Evolutionary conservation across 2,113 vertebrate species (phyloP).

Genomic region (Isurus oxyrinchus): DNA sequence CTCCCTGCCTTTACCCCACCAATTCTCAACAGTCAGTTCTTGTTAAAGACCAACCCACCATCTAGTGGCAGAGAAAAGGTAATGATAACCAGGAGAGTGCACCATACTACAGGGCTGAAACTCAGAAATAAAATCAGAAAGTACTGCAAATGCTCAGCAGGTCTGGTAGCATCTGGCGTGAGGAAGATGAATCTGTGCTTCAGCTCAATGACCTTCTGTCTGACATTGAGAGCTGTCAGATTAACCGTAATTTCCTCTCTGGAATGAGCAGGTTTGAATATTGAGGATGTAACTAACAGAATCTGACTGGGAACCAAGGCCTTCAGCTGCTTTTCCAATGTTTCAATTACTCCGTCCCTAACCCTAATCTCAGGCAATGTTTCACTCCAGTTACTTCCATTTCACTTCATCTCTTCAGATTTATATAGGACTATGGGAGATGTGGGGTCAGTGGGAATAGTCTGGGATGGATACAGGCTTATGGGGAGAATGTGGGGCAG

Average conservation of each 20-base stretch:
- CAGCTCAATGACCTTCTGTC: background rate
- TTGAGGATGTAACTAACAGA: background rate
- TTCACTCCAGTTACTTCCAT: background rate
- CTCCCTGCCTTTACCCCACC: background rate
- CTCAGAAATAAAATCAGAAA: background rate
- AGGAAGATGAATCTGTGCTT: background rate
- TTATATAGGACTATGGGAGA: too few species aligned
- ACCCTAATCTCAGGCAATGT: background rate
- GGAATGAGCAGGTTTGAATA: background rate
- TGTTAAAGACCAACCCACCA: background rate
- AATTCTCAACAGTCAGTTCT: background rate
- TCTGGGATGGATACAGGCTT: too few species aligned
- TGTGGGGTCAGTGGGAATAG: too few species aligned
- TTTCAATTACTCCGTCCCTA: background rate
- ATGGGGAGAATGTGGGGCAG: too few species aligned
- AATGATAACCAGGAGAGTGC: background rate
- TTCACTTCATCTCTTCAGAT: background rate
- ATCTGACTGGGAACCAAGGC: background rate
- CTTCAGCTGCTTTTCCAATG: background rate
- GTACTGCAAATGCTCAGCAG: background rate
- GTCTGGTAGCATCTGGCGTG: background rate
- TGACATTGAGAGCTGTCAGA: background rate
- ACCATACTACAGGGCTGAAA: background rate
- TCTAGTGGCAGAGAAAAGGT: slow-evolving; percentile 6
- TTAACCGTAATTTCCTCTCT: background rate